Conservation (phyloP, 2,113 vertebrate species). For the Syngnathus scovelli region DNA sequence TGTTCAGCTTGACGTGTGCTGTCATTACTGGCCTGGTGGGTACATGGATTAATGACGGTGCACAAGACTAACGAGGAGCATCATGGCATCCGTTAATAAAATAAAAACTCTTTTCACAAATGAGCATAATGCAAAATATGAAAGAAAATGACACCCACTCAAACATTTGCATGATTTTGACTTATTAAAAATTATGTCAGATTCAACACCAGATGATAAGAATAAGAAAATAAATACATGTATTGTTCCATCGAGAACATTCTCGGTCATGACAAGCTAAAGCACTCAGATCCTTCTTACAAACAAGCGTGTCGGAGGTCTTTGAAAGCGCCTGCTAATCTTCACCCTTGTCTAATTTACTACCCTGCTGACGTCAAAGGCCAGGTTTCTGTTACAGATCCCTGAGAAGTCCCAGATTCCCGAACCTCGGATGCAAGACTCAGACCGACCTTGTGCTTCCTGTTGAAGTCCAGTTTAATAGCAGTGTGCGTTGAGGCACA, state of each 20-base stretch:
- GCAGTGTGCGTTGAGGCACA: conserved; percentile 28
- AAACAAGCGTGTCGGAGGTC: conserved; percentile 36
- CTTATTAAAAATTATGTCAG: background rate
- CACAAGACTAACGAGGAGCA: conserved; percentile 26
- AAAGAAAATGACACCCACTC: background rate
- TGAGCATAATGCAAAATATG: background rate
- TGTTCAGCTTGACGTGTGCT: conserved; percentile 40
- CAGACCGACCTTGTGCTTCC: conserved; percentile 45
- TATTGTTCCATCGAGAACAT: conserved; percentile 22
- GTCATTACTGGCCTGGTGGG: conserved; percentile 33
- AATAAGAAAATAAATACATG: conserved; percentile 22
- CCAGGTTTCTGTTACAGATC: conserved; percentile 42
- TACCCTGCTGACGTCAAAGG: conserved; percentile 51
- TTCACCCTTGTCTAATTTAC: conserved; percentile 42
- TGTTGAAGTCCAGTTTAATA: conserved; percentile 32
- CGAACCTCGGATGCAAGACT: conserved; percentile 32
- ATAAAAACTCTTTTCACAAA: background rate
- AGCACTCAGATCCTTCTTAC: conserved; percentile 40
- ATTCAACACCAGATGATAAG: background rate
- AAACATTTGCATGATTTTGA: background rate
- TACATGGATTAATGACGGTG: conserved; percentile 39
- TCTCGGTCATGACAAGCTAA: conserved; percentile 38
- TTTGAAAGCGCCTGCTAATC: conserved; percentile 43
- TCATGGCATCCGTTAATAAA: conserved; percentile 36
- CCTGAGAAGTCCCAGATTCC: conserved; percentile 20